phyloP scores from a whole-genome alignment of 2,113 vertebrate genomes.

The Chroicocephalus ridibundus region DNA sequence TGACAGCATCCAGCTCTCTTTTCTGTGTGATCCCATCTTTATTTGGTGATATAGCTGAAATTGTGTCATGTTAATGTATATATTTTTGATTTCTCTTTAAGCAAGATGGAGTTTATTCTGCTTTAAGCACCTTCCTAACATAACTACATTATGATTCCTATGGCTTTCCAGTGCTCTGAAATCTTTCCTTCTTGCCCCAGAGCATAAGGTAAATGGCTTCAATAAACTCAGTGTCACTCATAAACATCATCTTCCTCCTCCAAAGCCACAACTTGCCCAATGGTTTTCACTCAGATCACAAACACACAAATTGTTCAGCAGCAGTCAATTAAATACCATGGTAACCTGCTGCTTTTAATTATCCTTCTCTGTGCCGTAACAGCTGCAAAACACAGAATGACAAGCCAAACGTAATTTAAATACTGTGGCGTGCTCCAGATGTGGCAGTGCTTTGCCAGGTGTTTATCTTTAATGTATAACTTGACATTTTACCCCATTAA shows the following conservation, averaged over 20 bases:
- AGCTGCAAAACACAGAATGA: slow-evolving; percentile 69
- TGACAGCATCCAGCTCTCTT: fast-evolving
- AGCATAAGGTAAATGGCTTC: neutral
- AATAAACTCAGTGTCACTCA: neutral
- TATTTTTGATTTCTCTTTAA: neutral
- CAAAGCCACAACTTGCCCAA: slow-evolving; percentile 28
- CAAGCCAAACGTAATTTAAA: slow-evolving; percentile 74
- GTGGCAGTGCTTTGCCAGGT: slow-evolving; percentile 64
- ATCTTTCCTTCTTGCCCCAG: neutral
- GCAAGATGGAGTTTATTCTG: neutral
- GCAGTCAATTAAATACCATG: slow-evolving; percentile 71
- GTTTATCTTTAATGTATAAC: slow-evolving; percentile 55
- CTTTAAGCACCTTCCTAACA: neutral
- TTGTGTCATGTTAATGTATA: neutral
- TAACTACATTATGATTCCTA: neutral
- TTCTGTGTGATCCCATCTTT: neutral
- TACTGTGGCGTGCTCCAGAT: slow-evolving; percentile 66
- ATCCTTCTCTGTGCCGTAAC: slow-evolving; percentile 51
- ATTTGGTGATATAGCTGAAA: neutral
- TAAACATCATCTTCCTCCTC: neutral
- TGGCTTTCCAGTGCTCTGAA: neutral
- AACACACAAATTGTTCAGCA: slow-evolving; percentile 71
- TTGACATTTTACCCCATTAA: slow-evolving; percentile 6
- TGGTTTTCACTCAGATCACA: slow-evolving; percentile 53
- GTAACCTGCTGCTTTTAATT: slow-evolving; percentile 78